Conservation (phyloP, 2,113 vertebrate species). For the Amblyornis subalaris region DNA sequence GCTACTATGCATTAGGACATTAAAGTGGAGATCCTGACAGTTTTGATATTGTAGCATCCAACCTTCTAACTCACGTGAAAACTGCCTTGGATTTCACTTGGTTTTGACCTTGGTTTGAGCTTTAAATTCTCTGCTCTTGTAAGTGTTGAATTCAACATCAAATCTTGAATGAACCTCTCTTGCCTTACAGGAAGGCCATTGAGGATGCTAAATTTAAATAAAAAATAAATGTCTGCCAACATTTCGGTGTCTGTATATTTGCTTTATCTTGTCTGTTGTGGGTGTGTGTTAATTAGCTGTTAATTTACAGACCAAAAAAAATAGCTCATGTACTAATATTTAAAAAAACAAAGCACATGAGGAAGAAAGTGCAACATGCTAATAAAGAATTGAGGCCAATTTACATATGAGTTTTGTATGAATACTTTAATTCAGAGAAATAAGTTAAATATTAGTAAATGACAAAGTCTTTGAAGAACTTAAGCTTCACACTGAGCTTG, state of each 20-base stretch:
- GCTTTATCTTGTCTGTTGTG: not conserved
- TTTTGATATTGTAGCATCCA: not conserved
- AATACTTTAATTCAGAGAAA: not conserved
- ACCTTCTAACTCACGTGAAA: not conserved
- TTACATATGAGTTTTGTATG: not conserved
- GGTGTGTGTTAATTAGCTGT: not conserved
- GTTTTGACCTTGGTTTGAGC: not conserved
- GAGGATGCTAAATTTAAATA: not conserved
- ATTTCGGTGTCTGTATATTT: not conserved
- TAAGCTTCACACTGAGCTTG: not conserved
- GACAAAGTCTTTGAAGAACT: not conserved
- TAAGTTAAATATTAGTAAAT: not conserved
- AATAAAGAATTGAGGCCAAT: not conserved
- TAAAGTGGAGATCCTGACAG: not conserved
- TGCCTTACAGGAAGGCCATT: not conserved
- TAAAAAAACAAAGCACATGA: not conserved
- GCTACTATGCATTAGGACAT: not conserved
- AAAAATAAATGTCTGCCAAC: not conserved
- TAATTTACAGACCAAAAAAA: not conserved
- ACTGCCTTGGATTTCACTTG: not conserved
- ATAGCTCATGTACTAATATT: not conserved
- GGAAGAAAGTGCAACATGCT: not conserved
- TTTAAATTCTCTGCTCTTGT: not conserved
- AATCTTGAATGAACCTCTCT: not conserved
- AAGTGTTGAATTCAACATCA: not conserved